Base-by-base conservation (phyloP, 2,797 vertebrate species). In the Sebastes matsubarae region DNA sequence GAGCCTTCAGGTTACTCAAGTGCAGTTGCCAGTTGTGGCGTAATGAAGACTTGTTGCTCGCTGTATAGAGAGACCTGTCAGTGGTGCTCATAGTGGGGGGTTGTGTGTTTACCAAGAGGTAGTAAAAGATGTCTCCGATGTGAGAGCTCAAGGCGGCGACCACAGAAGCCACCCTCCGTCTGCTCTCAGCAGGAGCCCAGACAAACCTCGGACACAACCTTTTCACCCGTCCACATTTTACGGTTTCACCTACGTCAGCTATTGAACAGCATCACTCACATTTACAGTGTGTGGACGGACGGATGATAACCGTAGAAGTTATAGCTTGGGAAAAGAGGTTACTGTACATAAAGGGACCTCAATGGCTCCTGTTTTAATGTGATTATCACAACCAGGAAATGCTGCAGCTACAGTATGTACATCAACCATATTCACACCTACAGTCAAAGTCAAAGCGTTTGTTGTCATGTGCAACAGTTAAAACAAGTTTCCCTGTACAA, bases 111-210 rank as follows among this genome's bases (percentile, higher is more conserved):
- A 90, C 86, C 72, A 38, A 88, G 81, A 64, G 64, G 81, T 63
- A 81, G 84, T 95, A 93, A 94, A 94, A 85, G 61, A 73, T 61
- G 81, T 88, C 84, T 87, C 18, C 5, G 64, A 65, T 34, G 88
- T 89, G 82, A 54, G 71, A 70, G 71, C 25, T 67, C 24, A 42
- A 65, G 69, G 75, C 18, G 20, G 46, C 46, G 46, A 72, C 78
- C 59, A 54, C 75, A 72, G 68, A 71, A 32, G 71, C 81, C 25
- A 1, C 6, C 72, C 60, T 80, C 86, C 75, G 36, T 70, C 68
- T 79, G 57, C 13, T 20, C 82, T 55, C 86, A 72, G 72, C 83
- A 55, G 88, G 90, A 76, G 61, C 68, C 68, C 80, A 54, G 80
- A 87, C 81, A 60, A 83, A 86, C 84, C 38, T 7, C 24, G 36